Base-by-base conservation (phyloP, 2,888 invertebrate genomes). In the Mechanitis mazaeus region DNA sequence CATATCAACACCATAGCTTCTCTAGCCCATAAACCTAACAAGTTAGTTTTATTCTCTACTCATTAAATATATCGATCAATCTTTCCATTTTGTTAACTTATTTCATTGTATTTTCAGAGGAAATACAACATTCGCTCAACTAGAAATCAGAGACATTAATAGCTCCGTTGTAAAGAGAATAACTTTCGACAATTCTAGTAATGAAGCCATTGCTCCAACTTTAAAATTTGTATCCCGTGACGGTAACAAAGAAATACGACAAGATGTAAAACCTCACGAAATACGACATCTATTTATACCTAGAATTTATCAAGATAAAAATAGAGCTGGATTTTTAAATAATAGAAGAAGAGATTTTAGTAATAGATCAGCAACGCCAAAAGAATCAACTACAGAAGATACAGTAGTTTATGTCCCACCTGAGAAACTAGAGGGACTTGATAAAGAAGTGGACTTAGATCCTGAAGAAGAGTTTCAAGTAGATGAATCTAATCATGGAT, bases 391-490 rank as follows among this genome's bases (percentile, higher is more conserved):
- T 54, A 85, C 87, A 55, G 83, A 84, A 71, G 77, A 78, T 73
- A 78, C 78, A 58, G 77, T 87, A 68, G 71, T 90, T 60, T 90
- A 88, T 64, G 79, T 90, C 58, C 89, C 90, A 77, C 89, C 90
- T 46, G 90, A 89, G 69, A 87, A 85, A 64, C 75, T 85, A 65
- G 88, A 90, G 74, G 87, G 84, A 46, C 74, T 83, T 33, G 88
- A 90, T 63, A 87, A 88, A 73, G 90, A 87, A 74, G 72, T 84
- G 35, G 85, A 89, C 62, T 74, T 90, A 69, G 91, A 91, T 67
- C 90, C 90, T 0, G 91, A 91, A 69, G 91, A 91, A 80, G 90
- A 87, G 64, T 90, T 91, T 61, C 91, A 91, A 79, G 91, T 91
- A 1, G 91, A 91, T 65, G 91, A 91, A 75, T 90, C 91, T 0